A percentile compares a stretch with the other conserved stretches of the same genome.
These are phyloP conservation scores for Tribolium freemani DNA, from an alignment of 2,888 invertebrate species.

Conservation along the genomic window DNA sequence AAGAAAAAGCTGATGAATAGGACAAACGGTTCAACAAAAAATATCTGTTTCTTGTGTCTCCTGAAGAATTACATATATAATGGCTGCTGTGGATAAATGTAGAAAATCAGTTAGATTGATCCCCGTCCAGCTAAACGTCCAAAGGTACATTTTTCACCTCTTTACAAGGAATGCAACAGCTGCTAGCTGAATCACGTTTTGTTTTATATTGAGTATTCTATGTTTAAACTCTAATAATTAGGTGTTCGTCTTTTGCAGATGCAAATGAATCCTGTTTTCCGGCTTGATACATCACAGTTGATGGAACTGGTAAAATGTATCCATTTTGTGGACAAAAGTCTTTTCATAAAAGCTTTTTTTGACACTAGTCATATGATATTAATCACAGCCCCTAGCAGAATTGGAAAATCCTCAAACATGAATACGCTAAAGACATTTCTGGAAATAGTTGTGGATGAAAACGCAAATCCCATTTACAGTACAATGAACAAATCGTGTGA, in stretches of 20 bases:
- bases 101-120: neutral
- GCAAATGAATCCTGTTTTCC: neutral
- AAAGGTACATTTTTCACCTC: slow-evolving; percentile 3
- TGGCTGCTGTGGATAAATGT: neutral
- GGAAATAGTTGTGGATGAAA: neutral
- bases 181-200: slow-evolving; percentile 2
- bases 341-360: neutral
- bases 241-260: neutral
- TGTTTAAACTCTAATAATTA: too few species aligned
- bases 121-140: neutral
- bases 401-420: slow-evolving; percentile 4
- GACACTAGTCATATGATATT: neutral
- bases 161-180: neutral
- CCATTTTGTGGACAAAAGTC: neutral
- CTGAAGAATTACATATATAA: slow-evolving; percentile 1
- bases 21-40: too few species aligned
- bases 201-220: neutral
- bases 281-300: neutral
- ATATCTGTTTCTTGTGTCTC: too few species aligned
- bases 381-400: neutral
- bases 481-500: neutral
- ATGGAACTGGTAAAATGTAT: too few species aligned
- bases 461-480: neutral
- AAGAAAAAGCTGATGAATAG: too few species aligned
- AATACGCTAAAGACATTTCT: neutral